Conservation (phyloP, 2,888 invertebrate genomes). For the Nemurella pictetii region DNA sequence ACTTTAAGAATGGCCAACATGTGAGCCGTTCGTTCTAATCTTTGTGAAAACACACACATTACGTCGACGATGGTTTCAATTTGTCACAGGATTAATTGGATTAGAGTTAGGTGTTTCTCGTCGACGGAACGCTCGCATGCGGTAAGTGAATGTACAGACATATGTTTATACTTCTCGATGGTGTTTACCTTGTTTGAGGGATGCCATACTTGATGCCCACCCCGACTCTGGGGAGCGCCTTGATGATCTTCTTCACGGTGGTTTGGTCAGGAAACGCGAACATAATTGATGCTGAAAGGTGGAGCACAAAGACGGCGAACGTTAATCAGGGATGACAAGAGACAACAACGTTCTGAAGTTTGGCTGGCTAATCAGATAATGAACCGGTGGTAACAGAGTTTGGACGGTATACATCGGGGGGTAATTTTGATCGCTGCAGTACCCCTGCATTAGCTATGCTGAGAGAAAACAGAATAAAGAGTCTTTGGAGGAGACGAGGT, state of each 20-base stretch:
- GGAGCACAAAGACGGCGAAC: too few relatives aligned
- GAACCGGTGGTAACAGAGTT: not conserved
- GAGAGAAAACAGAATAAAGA: too few relatives aligned
- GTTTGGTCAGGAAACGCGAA: conserved; percentile 97
- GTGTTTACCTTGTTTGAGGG: conserved; percentile 86
- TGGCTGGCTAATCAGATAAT: not conserved
- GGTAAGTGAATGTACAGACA: not conserved
- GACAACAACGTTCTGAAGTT: not conserved
- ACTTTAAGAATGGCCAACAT: conserved; percentile 21
- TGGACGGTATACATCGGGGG: not conserved
- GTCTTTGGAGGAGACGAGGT: too few relatives aligned
- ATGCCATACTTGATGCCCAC: conserved; percentile 99
- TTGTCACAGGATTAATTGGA: conserved; percentile 24
- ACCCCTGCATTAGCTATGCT: too few relatives aligned
- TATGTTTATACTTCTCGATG: not conserved
- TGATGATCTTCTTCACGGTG: conserved; percentile 97
- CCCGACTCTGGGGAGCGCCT: conserved; percentile 94
- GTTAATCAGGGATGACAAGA: not conserved
- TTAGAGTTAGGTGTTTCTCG: not conserved
- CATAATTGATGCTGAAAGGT: conserved; percentile 90
- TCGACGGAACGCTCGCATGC: not conserved
- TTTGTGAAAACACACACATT: conserved; percentile 24
- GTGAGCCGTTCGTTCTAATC: conserved; percentile 16
- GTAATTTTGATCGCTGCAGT: too few relatives aligned
- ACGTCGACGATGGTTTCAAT: conserved; percentile 2